Evolutionary conservation across 1,140 invertebrate genomes (phyloP).

Genomic region (Trichogramma pretiosum): DNA sequence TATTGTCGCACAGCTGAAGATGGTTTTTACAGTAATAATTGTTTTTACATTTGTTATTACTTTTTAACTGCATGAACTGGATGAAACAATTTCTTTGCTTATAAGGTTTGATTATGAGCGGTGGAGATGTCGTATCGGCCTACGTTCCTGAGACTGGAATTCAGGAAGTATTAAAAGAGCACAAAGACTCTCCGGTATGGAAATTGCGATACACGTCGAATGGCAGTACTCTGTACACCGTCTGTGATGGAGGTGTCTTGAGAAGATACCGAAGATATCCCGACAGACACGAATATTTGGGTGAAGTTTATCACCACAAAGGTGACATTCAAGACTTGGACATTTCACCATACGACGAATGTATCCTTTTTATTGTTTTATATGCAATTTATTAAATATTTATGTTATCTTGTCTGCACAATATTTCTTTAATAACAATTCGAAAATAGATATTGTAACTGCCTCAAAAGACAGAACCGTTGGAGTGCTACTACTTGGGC

Average conservation of each 20-base stretch:
- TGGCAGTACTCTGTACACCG: conserved; percentile 45
- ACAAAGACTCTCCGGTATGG: conserved; percentile 42
- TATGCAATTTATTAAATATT: conserved; percentile 1
- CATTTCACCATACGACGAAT: conserved; percentile 50
- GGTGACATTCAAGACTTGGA: conserved; percentile 48
- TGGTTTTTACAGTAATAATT: conserved; percentile 44
- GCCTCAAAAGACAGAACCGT: conserved; percentile 49
- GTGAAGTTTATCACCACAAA: conserved; percentile 46
- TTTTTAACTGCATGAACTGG: background rate
- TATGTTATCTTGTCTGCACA: background rate
- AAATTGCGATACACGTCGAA: conserved; percentile 47
- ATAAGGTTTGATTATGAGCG: conserved; percentile 43
- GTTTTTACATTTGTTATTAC: conserved; percentile 4
- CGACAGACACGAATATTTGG: conserved; percentile 45
- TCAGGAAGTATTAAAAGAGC: conserved; percentile 41
- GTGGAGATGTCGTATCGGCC: conserved; percentile 44
- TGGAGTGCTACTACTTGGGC: conserved; percentile 44
- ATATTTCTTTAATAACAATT: background rate
- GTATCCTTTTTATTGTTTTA: conserved; percentile 40
- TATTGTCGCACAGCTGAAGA: conserved; percentile 38
- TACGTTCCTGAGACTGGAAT: conserved; percentile 45
- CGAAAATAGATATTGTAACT: conserved; percentile 42
- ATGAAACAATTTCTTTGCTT: background rate
- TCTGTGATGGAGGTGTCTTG: conserved; percentile 43
- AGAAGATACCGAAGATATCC: conserved; percentile 45